Base-by-base conservation (phyloP, 2,113 vertebrate genomes). In the Ahaetulla prasina region DNA sequence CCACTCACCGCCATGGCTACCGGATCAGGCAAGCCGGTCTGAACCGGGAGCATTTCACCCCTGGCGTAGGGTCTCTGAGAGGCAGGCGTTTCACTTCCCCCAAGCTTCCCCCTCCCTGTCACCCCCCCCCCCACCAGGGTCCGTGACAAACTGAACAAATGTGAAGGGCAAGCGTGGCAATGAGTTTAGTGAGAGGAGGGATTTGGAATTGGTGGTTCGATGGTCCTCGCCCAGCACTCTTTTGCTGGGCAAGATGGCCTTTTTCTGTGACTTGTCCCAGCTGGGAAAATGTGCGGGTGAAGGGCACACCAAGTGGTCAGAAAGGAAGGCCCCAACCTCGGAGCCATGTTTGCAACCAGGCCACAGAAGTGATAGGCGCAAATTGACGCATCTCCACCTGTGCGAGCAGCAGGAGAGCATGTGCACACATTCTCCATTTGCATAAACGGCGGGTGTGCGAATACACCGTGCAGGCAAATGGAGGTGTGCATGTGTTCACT, bases 381-480 rank as follows among this genome's bases (percentile, higher is more conserved):
- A 4, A 18, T 35, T 22, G 30, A 7, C 7, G 0, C 74, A 43
- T 3, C 5, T 7, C 11, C n/a, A 84, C 18, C 16, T 22, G 20
- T 0, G 3, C 0, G 11, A 63, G 27, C 22, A 25, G 54, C 27
- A 63, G 60, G 60, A 3, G 60, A 30, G 1, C 27, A 12, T 0
- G 27, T 30, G 27, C 57, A 2, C 3, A 3, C 11, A 0, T 0
- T 1, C 27, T 30, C 60, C 27, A 30, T 30, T 30, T 11, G 60
- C 27, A 30, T 4, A 4, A 11, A 10, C 1, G 60, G 60, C 4
- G 0, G 11, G 4, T 9, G 27, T 0, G 57, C 0, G 0, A 8
- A 55, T 55, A 55, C 2, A 2, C 22, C 22, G 2, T 55, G 54
- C 22, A 2, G 23, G 54, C 54, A 55, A 8, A 55, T 55, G 22